These are phyloP conservation scores for Cybosia mesomella DNA, from an alignment of 2,888 invertebrate genomes.

Conservation along the genomic window DNA sequence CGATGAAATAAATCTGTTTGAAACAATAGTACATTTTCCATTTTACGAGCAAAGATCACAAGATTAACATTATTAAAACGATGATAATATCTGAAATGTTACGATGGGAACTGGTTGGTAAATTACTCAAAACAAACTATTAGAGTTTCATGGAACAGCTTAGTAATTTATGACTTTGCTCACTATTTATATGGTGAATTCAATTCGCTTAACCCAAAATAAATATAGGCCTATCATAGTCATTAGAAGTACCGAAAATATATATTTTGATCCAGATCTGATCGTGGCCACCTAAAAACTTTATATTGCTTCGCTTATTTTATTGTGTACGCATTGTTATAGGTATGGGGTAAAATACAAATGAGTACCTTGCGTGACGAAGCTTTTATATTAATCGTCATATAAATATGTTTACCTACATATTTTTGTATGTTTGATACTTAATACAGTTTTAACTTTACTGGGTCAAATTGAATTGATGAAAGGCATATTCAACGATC, in stretches of 20 bases:
- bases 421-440: neutral
- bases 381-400: slow-evolving; percentile 28
- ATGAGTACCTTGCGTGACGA: slow-evolving; percentile 33
- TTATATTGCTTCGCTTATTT: slow-evolving; percentile 12
- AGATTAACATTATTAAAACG: slow-evolving; percentile 12
- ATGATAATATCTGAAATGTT: slow-evolving; percentile 22
- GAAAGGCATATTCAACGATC: neutral
- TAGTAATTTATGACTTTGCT: neutral
- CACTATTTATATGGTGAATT: neutral
- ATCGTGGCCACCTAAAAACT: slow-evolving; percentile 7
- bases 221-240: neutral
- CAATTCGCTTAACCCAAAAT: neutral
- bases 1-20: slow-evolving; percentile 21
- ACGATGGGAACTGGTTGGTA: slow-evolving; percentile 25
- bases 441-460: neutral
- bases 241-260: neutral
- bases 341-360: slow-evolving; percentile 23
- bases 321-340: slow-evolving; percentile 10
- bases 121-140: slow-evolving; percentile 28
- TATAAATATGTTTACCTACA: neutral
- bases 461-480: neutral
- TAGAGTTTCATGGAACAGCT: neutral
- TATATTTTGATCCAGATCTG: neutral
- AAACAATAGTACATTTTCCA: neutral
- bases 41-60: slow-evolving; percentile 18